Evolutionary conservation across 2,888 invertebrate genomes (phyloP), one percentile per base, ranked within the genome.

Genomic region (Petrolisthes manimaculis): DNA sequence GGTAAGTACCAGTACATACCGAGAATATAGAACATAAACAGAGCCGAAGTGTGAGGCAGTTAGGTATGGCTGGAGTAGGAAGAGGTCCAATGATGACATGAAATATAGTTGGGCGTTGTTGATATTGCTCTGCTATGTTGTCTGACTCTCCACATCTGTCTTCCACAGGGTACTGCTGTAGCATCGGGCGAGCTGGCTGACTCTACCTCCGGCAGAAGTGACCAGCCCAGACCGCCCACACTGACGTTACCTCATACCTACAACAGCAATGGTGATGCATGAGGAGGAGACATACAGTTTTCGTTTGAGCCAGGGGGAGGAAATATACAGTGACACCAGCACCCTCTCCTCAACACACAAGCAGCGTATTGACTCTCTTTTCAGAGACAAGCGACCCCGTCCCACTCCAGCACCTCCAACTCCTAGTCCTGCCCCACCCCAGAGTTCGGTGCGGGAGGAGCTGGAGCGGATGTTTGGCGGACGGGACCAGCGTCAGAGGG

Each of bases 361-460:
- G 93, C 95, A 96, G 92, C 95, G 96, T 93, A 97, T 97, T 92
- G 97, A 97, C 93, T 95, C 96, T 53, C 95, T 97, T 93, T 97
- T 97, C 85, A 84, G 90, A 14, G 88, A 89, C 80, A 81, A 89
- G 80, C 82, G 90, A 77, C 53, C 79, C 79, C 71, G 89, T 53
- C 61, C 83, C 74, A 24, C 84, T 61, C 61, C 51, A 21, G 12
- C 6, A 37, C 14, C 24, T 67, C 84, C 12, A 67, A 61, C 61
- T n/a, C 85, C 82, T 4, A 24, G 18, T 14, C 80, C 69, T 21
- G 12, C 53, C 56, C 77, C n/a, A 12, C 82, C 82, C 53, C 24
- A 75, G n/a, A 88, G 88, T 54, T 85, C 86, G 5, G 83, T 86
- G 53, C 83, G 84, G 54, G 89, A 89, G 69, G 91, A 91, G 56